Evolutionary conservation across 1,140 invertebrate genomes (phyloP).

Genomic region (Ceratitis capitata): DNA sequence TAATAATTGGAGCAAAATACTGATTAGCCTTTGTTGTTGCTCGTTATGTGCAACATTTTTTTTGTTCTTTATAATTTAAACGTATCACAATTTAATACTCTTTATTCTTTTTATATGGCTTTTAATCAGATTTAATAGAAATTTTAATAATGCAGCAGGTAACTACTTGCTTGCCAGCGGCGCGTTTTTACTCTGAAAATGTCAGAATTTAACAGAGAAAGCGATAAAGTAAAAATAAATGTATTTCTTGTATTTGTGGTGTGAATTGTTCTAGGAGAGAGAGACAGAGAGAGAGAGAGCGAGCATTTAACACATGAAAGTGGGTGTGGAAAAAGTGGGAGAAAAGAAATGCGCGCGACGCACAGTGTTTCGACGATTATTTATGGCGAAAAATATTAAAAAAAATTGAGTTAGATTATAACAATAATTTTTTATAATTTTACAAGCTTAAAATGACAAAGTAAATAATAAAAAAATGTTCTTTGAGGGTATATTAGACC

Average conservation of each 20-base stretch:
- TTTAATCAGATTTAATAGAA: background rate
- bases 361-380: background rate
- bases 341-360: background rate
- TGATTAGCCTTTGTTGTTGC: background rate
- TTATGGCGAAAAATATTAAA: background rate
- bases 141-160: background rate
- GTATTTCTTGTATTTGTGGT: background rate
- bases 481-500: too few species aligned
- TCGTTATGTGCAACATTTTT: background rate
- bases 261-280: background rate
- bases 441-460: too few species aligned
- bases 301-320: background rate
- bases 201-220: background rate
- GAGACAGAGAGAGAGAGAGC: background rate
- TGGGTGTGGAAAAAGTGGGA: background rate
- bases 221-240: background rate
- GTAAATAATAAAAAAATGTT: too few species aligned
- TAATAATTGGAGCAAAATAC: background rate
- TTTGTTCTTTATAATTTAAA: background rate
- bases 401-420: too few species aligned
- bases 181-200: background rate
- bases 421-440: too few species aligned
- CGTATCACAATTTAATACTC: background rate
- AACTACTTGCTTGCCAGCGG: background rate
- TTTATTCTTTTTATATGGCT: background rate